These are phyloP conservation scores for Polymixis lichenea DNA, from an alignment of 2,888 invertebrate species.

Conservation along the genomic window DNA sequence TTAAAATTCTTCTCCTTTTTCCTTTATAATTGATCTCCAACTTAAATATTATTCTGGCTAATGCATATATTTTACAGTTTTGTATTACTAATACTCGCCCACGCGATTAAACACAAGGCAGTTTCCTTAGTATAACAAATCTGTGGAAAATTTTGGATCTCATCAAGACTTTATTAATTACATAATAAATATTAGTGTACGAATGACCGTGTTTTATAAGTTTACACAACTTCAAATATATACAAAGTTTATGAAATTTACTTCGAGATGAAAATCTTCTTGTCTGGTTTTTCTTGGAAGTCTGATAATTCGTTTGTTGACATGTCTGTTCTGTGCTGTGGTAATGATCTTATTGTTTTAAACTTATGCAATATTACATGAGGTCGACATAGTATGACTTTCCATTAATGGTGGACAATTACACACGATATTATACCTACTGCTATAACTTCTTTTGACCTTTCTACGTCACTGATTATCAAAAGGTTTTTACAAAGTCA, in stretches of 20 bases:
- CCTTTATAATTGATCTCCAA: slow-evolving; percentile 3
- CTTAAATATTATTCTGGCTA: slow-evolving; percentile 15
- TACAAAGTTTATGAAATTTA: slow-evolving; percentile 37
- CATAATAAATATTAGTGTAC: slow-evolving; percentile 52
- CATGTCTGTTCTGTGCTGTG: slow-evolving; percentile 9
- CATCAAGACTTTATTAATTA: slow-evolving; percentile 36
- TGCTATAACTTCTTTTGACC: neutral
- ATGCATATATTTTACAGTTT: slow-evolving; percentile 27
- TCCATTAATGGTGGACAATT: slow-evolving; percentile 3
- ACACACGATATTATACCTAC: neutral
- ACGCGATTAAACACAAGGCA: slow-evolving; percentile 5
- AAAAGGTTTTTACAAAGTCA: slow-evolving; percentile 40
- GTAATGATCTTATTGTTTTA: slow-evolving; percentile 21
- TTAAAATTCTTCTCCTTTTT: neutral
- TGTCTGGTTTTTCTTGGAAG: slow-evolving; percentile 23
- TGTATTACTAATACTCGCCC: slow-evolving; percentile 20
- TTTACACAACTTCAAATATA: slow-evolving; percentile 49
- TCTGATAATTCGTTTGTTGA: slow-evolving; percentile 52
- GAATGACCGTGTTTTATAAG: slow-evolving; percentile 57
- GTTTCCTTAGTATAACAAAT: slow-evolving; percentile 45
- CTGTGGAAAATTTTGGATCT: slow-evolving; percentile 49
- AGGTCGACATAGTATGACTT: slow-evolving; percentile 12
- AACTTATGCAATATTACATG: slow-evolving; percentile 20
- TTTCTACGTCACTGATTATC: slow-evolving; percentile 13
- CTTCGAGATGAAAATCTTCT: slow-evolving; percentile 23